These are phyloP conservation scores for Sphenopsis melanotis DNA, from an alignment of 2,797 vertebrate genomes.

Conservation along the genomic window DNA sequence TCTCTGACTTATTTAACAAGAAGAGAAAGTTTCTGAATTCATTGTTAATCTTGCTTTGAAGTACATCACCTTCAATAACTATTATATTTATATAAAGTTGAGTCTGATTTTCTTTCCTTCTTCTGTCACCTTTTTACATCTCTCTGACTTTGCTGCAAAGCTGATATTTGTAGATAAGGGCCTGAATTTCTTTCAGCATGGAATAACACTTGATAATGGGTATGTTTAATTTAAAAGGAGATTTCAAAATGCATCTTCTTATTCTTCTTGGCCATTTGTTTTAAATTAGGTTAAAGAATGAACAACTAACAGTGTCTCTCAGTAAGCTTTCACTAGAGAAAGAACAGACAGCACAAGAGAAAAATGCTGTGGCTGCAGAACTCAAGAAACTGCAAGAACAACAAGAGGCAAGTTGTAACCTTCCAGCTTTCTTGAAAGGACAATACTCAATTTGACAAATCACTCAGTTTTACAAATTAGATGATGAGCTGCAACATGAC, in stretches of 20 bases:
- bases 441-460: background rate
- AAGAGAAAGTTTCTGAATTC: background rate
- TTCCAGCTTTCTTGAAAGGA: background rate
- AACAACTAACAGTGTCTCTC: conserved; percentile 71
- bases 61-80: background rate
- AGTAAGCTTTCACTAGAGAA: conserved; percentile 80
- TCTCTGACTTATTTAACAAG: background rate
- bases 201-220: background rate
- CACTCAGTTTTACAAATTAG: background rate
- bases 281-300: conserved; percentile 76
- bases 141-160: background rate
- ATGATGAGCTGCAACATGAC: background rate
- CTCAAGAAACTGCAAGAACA: conserved; percentile 73
- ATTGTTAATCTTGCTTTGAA: background rate
- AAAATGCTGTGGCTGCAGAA: conserved; percentile 62
- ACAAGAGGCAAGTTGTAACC: conserved; percentile 69
- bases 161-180: background rate
- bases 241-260: background rate
- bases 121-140: background rate
- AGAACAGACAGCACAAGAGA: conserved; percentile 71
- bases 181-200: background rate
- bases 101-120: background rate
- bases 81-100: background rate
- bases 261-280: background rate
- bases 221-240: background rate